A percentile compares a stretch with the other conserved stretches of the same genome.
Conservation (phyloP, 2,888 invertebrate genomes). For the Daptonema setosum region DNA sequence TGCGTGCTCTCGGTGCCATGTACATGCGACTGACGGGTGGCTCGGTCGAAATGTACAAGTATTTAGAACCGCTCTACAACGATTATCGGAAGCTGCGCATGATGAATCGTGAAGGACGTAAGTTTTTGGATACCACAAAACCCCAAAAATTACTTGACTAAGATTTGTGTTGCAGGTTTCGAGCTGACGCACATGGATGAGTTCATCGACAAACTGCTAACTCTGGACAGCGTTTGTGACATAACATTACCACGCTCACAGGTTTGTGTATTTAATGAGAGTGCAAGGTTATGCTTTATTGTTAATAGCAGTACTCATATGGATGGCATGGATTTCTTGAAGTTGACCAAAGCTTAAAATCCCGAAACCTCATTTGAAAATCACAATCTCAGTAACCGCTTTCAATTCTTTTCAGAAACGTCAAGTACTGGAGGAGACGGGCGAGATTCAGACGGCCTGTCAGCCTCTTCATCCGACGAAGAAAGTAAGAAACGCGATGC, state of each 20-base stretch:
- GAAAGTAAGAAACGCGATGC: constrained; percentile 31
- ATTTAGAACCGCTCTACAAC: constrained; percentile 85
- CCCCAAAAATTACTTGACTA: no score
- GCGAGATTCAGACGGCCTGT: constrained; percentile 44
- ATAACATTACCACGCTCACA: constrained; percentile 74
- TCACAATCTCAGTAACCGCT: no score
- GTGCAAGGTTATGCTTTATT: no score
- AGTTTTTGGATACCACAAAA: no score
- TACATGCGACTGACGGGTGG: constrained; percentile 83
- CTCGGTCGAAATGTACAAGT: constrained; percentile 86
- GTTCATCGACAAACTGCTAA: constrained; percentile 73
- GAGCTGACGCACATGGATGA: constrained; percentile 89
- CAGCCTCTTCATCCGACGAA: constrained; percentile 20
- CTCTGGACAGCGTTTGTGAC: constrained; percentile 81
- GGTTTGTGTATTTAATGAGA: no score
- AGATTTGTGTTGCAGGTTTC: constrained; percentile 43
- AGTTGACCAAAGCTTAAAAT: no score
- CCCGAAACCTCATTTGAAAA: no score
- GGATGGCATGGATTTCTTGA: no score
- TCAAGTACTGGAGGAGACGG: constrained; percentile 59
- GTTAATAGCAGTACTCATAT: no score
- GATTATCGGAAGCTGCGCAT: constrained; percentile 79
- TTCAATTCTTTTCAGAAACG: constrained; percentile 15
- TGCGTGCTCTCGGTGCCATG: constrained; percentile 79
- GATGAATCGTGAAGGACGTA: constrained; percentile 57